Evolutionary conservation across 2,888 invertebrate genomes (phyloP).

Genomic region (Pseudococcus longispinus): DNA sequence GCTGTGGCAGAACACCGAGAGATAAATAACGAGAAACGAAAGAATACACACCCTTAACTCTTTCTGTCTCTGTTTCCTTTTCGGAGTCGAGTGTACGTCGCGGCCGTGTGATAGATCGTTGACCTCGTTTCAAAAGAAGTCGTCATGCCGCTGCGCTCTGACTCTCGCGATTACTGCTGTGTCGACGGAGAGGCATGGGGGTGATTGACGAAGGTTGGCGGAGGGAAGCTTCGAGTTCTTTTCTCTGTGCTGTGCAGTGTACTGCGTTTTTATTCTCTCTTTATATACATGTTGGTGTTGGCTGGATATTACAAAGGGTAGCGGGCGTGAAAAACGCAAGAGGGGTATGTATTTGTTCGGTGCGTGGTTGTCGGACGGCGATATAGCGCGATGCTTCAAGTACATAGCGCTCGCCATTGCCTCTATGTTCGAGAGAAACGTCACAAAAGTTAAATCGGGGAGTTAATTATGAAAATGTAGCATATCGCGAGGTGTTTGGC

Average conservation of each 20-base stretch:
- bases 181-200: slow-evolving; percentile 32
- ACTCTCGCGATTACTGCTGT: slow-evolving; percentile 47
- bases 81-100: slow-evolving; percentile 39
- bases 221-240: slow-evolving; percentile 51
- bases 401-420: not conserved
- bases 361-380: slow-evolving; percentile 51
- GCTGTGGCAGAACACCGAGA: not conserved
- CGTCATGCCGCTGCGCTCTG: slow-evolving; percentile 53
- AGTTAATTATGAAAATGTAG: not conserved
- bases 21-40: slow-evolving; percentile 46
- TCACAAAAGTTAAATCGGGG: slow-evolving; percentile 33
- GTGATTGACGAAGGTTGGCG: slow-evolving; percentile 45
- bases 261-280: slow-evolving; percentile 25
- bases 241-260: not conserved
- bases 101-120: slow-evolving; percentile 54
- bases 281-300: slow-evolving; percentile 18
- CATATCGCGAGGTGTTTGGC: not conserved
- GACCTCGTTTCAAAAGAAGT: slow-evolving; percentile 53
- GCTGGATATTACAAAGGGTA: slow-evolving; percentile 37
- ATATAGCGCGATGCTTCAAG: slow-evolving; percentile 44
- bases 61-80: slow-evolving; percentile 48
- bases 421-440: not conserved
- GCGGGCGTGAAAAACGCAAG: slow-evolving; percentile 48
- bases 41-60: slow-evolving; percentile 54
- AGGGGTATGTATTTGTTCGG: slow-evolving; percentile 44